phyloP scores from a whole-genome alignment of 2,797 vertebrate genomes.

The Tapirus indicus region DNA sequence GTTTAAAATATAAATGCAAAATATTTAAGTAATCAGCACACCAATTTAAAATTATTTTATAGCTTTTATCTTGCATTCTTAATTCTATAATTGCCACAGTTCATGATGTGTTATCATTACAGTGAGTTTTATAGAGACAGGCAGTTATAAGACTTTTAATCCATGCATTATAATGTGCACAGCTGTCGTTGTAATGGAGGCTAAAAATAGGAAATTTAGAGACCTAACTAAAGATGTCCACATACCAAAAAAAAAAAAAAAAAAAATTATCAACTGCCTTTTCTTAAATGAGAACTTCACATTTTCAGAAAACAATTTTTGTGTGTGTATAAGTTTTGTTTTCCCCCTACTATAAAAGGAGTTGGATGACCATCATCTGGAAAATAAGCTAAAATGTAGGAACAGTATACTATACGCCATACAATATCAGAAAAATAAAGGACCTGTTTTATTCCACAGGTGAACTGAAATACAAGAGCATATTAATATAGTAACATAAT shows the following conservation, averaged over 20 bases:
- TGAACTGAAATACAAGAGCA: conserved; percentile 10
- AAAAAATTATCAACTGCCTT: neutral
- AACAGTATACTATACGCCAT: neutral
- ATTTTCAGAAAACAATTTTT: neutral
- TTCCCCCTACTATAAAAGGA: neutral
- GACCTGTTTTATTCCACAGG: neutral
- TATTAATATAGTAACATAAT: neutral
- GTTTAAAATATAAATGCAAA: conserved; percentile 24
- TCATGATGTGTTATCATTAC: neutral
- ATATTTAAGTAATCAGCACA: neutral
- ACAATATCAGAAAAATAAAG: neutral
- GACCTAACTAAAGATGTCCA: neutral
- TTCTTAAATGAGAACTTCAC: conserved; percentile 32
- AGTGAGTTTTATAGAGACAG: neutral
- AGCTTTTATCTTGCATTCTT: neutral
- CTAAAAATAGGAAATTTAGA: neutral
- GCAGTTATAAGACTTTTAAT: neutral
- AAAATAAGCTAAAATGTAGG: neutral
- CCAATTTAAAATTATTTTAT: neutral
- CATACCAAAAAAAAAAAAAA: neutral
- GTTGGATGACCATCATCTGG: neutral
- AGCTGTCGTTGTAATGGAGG: conserved; percentile 9
- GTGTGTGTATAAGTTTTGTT: neutral
- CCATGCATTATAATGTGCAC: neutral
- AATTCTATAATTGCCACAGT: neutral